Percentiles rank a stretch among this genome's conserved stretches.
phyloP scores from a whole-genome alignment of 2,113 vertebrate species.

The Poecile atricapillus region DNA sequence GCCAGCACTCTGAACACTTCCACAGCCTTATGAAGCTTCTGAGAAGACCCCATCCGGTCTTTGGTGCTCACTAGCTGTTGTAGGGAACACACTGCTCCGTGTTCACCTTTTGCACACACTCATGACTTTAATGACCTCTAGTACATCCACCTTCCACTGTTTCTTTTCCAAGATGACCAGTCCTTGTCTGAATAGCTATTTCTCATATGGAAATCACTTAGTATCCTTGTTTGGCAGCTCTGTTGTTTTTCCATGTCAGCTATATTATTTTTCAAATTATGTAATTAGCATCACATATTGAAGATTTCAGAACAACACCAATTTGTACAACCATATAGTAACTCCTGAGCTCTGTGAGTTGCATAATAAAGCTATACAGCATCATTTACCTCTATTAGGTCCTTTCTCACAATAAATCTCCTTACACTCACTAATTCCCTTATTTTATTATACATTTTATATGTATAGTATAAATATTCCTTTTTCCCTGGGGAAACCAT shows the following conservation, averaged over 20 bases:
- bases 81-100: fast-evolving
- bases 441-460: background rate
- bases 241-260: background rate
- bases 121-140: background rate
- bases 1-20: background rate
- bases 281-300: background rate
- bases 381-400: background rate
- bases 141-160: fast-evolving
- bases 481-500: background rate
- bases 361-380: background rate
- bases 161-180: background rate
- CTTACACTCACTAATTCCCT: background rate
- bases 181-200: background rate
- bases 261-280: background rate
- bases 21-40: background rate
- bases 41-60: background rate
- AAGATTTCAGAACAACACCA: background rate
- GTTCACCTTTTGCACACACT: fast-evolving
- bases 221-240: background rate
- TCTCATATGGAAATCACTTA: background rate
- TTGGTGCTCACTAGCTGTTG: background rate
- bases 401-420: background rate
- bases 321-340: background rate
- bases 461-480: too few species aligned
- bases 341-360: background rate